Evolutionary conservation across 92 coral and sea anemone genomes (phyloP), one percentile per base, ranked within the genome.

Genomic region (Heliopora coerulea): DNA sequence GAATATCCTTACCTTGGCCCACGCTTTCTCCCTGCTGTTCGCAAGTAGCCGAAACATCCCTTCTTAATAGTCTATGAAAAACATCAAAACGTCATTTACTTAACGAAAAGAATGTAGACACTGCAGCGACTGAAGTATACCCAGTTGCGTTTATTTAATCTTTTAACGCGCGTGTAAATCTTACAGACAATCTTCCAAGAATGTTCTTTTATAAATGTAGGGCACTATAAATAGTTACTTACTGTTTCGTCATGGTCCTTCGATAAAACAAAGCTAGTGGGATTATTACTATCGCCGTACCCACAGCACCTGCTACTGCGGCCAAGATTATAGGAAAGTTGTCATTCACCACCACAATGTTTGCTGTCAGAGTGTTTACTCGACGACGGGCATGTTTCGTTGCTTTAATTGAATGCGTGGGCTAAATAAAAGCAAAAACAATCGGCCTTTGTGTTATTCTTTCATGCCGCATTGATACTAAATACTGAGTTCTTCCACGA

Each of bases 281-380:
- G 8, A 69, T n/a, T 3, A 69, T 30, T 14, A 69, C 34, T 27
- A 69, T 5, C 8, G 76, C 76, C 29, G 76, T 49, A 18, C 76
- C 76, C 7, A 69, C n/a, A 17, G 76, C 76, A 14, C 76, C 76
- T 24, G 62, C 61, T 24, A 69, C 50, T 5, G 76, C 76, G 20
- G 76, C 76, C 15, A 69, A 54, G 3, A 69, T 69, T 1, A 69
- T 49, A 3, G 62, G 10, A 25, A 69, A 69, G 25, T 49, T 69
- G 31, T 69, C 76, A 30, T 34, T 69, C 15, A 69, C 76, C 17
- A 69, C 46, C 30, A 69, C 62, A 20, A 69, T 33, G 18, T 69
- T 69, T 14, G 61, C 23, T 3, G 21, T 19, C 2, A 6, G 32
- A 15, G 62, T 52, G 28, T 69, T 56, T 12, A 46, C 61, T 15